Base-by-base conservation (phyloP, 53 echinoderm and acorn worm genomes). In the Arbacia lixula region DNA sequence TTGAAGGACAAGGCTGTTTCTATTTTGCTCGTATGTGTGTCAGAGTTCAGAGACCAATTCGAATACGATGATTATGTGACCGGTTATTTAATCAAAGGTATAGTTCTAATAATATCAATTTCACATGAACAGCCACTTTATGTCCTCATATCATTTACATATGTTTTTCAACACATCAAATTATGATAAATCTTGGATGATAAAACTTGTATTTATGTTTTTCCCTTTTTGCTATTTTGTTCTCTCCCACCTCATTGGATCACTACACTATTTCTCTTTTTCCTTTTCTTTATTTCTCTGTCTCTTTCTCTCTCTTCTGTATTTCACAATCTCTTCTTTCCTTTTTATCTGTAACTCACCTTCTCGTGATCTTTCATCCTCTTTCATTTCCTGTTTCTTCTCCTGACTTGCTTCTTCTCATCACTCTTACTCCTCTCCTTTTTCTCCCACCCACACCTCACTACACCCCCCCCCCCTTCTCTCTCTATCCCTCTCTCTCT, bases 231-330 rank as follows among this genome's bases (percentile, higher is more conserved):
- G 31, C 27, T 78, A 37, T 67, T 46, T 35, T 52, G 35, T 68
- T 28, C 68, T 67, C 55, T 85, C 69, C 42, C 73, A 38, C 43
- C 40, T 33, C 65, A 77, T 87, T 35, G 22, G 34, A 56, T 29
- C 76, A 60, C 84, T 62, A 63, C 65, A 63, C 84, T 64, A 36
- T 54, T 39, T 84, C 89, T 76, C 64, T 74, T 64, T 72, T 65
- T 89, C 74, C 53, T 84, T 74, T 84, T 54, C 84, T 72, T 52
- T 53, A 27, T 55, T 16, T 46, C 43, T 42, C 50, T 53, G 53
- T 53, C 10, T 31, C 19, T 68, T 36, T 4, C 30, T 4, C 12
- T 19, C 68, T 10, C 36, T 34, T 29, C 29, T 31, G 37, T 35
- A 21, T 12, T 36, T 10, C 9, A 8, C 20, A 11, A 8, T 46